Conservation (phyloP, 2,113 vertebrate genomes). For the Gnathonemus longibarbis region DNA sequence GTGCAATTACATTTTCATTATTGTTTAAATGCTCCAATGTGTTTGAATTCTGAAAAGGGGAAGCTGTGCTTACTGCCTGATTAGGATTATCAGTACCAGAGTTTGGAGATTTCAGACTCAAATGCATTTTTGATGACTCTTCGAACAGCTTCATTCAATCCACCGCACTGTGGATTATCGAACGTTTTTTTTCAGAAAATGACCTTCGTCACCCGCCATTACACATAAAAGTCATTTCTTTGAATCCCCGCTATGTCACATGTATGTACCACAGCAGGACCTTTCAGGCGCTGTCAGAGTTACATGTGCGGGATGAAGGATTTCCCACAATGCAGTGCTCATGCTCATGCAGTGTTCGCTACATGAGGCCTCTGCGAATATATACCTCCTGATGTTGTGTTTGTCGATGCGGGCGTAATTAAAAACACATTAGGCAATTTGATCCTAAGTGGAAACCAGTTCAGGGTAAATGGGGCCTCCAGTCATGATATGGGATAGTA, state of each 20-base stretch:
- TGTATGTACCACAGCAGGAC: neutral
- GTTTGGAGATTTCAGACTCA: neutral
- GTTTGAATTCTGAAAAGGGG: neutral
- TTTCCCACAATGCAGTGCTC: neutral
- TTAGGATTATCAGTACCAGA: neutral
- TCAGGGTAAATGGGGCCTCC: neutral
- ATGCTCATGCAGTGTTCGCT: neutral
- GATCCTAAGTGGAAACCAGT: neutral
- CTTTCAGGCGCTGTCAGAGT: neutral
- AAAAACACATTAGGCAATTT: slow-evolving; percentile 11
- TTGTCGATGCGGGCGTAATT: slow-evolving; percentile 6
- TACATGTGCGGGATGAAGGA: neutral
- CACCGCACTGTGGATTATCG: neutral
- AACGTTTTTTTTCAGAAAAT: neutral
- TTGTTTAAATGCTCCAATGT: neutral
- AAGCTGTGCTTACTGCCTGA: neutral
- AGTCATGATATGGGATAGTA: neutral
- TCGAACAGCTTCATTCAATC: neutral
- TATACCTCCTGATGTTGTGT: neutral
- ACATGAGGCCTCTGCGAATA: neutral
- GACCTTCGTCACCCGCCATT: neutral
- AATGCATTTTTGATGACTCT: neutral
- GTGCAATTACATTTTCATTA: neutral
- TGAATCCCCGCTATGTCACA: neutral
- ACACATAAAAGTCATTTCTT: neutral